Percentiles rank a stretch among this genome's conserved stretches.
These are phyloP conservation scores for Orthosia cruda DNA, from an alignment of 2,888 invertebrate genomes.

Conservation along the genomic window DNA sequence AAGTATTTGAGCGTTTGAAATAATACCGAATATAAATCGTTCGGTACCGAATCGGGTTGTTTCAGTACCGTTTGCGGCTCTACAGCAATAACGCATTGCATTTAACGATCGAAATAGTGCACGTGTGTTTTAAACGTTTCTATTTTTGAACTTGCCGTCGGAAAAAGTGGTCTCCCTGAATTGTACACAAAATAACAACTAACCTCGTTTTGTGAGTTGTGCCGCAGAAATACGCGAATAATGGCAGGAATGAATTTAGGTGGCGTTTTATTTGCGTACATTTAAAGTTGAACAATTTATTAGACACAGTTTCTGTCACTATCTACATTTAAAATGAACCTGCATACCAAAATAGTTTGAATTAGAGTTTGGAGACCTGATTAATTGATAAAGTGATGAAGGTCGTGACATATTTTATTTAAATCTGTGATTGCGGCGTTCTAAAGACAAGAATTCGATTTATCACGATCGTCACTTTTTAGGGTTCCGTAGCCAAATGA, in stretches of 20 bases:
- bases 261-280: conserved; percentile 13
- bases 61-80: conserved; percentile 53
- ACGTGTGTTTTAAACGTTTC: conserved; percentile 62
- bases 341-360: neutral
- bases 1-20: conserved; percentile 1
- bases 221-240: conserved; percentile 33
- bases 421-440: neutral
- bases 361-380: neutral
- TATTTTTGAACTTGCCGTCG: conserved; percentile 55
- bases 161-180: conserved; percentile 52
- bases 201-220: conserved; percentile 31
- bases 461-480: conserved; percentile 20
- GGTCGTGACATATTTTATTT: conserved; percentile 1
- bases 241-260: conserved; percentile 34
- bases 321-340: conserved; percentile 1
- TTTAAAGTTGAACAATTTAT: conserved; percentile 1
- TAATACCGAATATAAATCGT: conserved; percentile 43
- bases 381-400: neutral
- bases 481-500: too few species aligned
- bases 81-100: conserved; percentile 55
- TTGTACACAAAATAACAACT: conserved; percentile 37
- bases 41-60: conserved; percentile 40
- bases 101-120: conserved; percentile 61
- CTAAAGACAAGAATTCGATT: conserved; percentile 4
- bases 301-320: neutral